phyloP scores from a whole-genome alignment of 2,113 vertebrate species.

The Toxotes chatareus region DNA sequence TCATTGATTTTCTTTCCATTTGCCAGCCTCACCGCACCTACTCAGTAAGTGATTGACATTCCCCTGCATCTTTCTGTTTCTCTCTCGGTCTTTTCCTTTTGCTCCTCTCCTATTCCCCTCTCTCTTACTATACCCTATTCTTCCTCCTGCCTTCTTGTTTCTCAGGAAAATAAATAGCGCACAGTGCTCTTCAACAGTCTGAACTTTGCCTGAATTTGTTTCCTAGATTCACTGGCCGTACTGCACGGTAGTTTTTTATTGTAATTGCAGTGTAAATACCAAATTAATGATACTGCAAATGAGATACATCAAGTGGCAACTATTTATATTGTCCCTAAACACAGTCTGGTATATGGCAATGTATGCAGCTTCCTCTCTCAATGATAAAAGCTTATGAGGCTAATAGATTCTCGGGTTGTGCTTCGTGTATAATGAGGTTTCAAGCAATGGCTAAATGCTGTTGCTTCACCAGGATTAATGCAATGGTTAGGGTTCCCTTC shows the following conservation, averaged over 20 bases:
- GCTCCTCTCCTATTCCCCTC: conserved; percentile 34
- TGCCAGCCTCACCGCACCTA: conserved; percentile 52
- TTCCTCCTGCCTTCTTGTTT: conserved; percentile 32
- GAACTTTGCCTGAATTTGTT: conserved; percentile 36
- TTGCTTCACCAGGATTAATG: conserved; percentile 51
- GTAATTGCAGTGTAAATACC: conserved; percentile 48
- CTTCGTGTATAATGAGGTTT: conserved; percentile 48
- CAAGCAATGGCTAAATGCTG: conserved; percentile 31
- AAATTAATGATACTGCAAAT: conserved; percentile 55
- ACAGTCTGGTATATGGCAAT: conserved; percentile 34
- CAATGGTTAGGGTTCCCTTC: conserved; percentile 15
- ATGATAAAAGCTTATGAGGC: conserved; percentile 50
- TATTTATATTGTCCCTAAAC: conserved; percentile 47
- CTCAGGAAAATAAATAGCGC: conserved; percentile 44
- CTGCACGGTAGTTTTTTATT: conserved; percentile 33
- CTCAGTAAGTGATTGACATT: conserved; percentile 73
- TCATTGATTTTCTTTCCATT: conserved; percentile 76
- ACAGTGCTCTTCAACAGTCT: conserved; percentile 26
- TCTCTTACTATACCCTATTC: conserved; percentile 43
- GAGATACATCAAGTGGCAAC: conserved; percentile 33
- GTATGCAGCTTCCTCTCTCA: conserved; percentile 34
- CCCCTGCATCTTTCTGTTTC: conserved; percentile 54
- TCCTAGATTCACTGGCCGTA: conserved; percentile 25
- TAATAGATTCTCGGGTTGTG: conserved; percentile 46
- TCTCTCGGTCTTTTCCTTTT: conserved; percentile 43